phyloP scores from a whole-genome alignment of 2,888 invertebrate species.

The Acrobasis consociella region DNA sequence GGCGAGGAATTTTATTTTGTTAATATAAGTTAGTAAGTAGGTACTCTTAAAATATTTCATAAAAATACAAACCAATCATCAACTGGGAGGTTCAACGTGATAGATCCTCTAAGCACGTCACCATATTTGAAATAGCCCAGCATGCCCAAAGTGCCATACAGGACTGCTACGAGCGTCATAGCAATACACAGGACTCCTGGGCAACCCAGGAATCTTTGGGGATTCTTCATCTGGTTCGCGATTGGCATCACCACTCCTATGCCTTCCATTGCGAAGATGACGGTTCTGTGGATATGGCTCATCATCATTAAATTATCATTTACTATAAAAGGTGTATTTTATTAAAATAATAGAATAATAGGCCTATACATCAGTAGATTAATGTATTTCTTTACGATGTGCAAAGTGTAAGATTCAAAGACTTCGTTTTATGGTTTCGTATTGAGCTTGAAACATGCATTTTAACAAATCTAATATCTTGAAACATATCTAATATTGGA shows the following conservation, averaged over 20 bases:
- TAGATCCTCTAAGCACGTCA: constrained; percentile 85
- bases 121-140: constrained; percentile 95
- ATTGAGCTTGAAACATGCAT: no score
- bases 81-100: constrained; percentile 92
- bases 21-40: no score
- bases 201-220: constrained; percentile 90
- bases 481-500: no score
- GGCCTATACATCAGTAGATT: no score
- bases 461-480: no score
- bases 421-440: no score
- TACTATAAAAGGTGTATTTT: no score
- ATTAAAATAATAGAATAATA: no score
- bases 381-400: no score
- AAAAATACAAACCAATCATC: constrained; percentile 82
- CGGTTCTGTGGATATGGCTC: constrained; percentile 84
- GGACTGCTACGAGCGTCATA: constrained; percentile 89
- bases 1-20: no score
- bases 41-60: not conserved
- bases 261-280: constrained; percentile 98
- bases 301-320: no score
- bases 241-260: constrained; percentile 97
- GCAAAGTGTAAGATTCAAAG: no score
- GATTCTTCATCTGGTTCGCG: constrained; percentile 94
- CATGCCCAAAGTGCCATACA: constrained; percentile 92
- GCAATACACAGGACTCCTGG: constrained; percentile 93